Percentiles rank a stretch among this genome's conserved stretches.
These are phyloP conservation scores for Kradibia gibbosae DNA, from an alignment of 1,140 invertebrate genomes.

Conservation along the genomic window DNA sequence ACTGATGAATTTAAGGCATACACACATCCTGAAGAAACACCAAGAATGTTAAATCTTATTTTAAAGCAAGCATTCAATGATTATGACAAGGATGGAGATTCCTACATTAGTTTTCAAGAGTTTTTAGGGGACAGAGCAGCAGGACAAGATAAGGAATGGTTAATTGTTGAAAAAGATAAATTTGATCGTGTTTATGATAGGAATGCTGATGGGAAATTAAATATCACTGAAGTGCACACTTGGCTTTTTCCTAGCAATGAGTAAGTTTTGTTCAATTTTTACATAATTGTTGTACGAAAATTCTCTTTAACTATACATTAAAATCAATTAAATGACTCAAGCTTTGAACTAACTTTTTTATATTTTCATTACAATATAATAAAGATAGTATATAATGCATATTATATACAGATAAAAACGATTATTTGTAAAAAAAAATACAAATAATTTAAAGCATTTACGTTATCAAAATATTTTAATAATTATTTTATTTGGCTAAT, in stretches of 20 bases:
- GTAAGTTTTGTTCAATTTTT: slow-evolving; percentile 73
- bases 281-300: slow-evolving; percentile 32
- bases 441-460: too few species aligned
- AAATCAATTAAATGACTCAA: background rate
- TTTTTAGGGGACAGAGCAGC: slow-evolving; percentile 84
- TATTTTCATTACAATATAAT: too few species aligned
- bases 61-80: slow-evolving; percentile 88
- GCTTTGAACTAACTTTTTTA: background rate
- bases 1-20: slow-evolving; percentile 90
- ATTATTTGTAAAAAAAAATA: too few species aligned
- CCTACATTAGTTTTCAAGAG: slow-evolving; percentile 86
- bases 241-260: slow-evolving; percentile 96
- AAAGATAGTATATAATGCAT: too few species aligned
- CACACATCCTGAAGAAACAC: slow-evolving; percentile 94
- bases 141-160: slow-evolving; percentile 86
- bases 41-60: slow-evolving; percentile 88
- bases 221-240: slow-evolving; percentile 84
- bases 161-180: slow-evolving; percentile 89
- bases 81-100: slow-evolving; percentile 90
- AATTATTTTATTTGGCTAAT: too few species aligned
- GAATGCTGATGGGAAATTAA: slow-evolving; percentile 88
- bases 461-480: too few species aligned
- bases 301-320: background rate
- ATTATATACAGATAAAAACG: too few species aligned
- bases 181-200: slow-evolving; percentile 92